Evolutionary conservation across 2,797 vertebrate genomes (phyloP), one percentile per base, ranked within the genome.

Genomic region (Moxostoma hubbsi): DNA sequence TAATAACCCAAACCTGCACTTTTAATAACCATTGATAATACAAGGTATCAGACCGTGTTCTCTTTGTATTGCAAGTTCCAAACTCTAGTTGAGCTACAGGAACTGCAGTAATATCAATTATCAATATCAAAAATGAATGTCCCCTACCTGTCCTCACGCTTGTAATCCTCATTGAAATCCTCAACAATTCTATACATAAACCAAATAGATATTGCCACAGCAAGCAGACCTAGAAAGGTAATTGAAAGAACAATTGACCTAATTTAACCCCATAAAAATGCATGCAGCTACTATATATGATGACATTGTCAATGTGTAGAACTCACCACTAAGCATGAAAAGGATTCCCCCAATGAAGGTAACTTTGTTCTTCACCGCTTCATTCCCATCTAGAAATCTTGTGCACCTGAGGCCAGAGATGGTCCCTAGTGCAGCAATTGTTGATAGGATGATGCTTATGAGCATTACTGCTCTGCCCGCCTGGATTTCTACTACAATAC

Each of bases 341-440:
- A 96, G 86, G 10, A 93, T 86, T 0, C 97, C 97, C 62, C 96
- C 97, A 0, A 89, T 73, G 78, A 95, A 86, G 10, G 94, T 94
- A 82, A 93, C 92, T 4, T 81, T 79, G 84, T 92, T 91, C 87
- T 99, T 99, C 85, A 90, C 92, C 24, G 89, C 85, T 5, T 92
- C 82, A 5, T 91, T 93, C 0, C 89, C 92, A 0, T 96, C 96
- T 90, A 97, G 85, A 79, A 95, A 97, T 73, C 90, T 96, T 82
- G 97, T 97, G 85, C 96, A 99, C 73, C 97, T 96, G 95, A 99
- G 97, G 5, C 97, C 97, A 9, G 92, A 68, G 0, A 91, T 89
- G 71, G 95, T 89, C 68, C 96, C 86, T n/a, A 96, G 83, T 7
- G 93, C 63, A 0, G 88, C 96, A 0, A 96, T 59, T 1, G 93